Evolutionary conservation across 1,140 invertebrate species (phyloP).

Genomic region (Druon quercuslanigerum): DNA sequence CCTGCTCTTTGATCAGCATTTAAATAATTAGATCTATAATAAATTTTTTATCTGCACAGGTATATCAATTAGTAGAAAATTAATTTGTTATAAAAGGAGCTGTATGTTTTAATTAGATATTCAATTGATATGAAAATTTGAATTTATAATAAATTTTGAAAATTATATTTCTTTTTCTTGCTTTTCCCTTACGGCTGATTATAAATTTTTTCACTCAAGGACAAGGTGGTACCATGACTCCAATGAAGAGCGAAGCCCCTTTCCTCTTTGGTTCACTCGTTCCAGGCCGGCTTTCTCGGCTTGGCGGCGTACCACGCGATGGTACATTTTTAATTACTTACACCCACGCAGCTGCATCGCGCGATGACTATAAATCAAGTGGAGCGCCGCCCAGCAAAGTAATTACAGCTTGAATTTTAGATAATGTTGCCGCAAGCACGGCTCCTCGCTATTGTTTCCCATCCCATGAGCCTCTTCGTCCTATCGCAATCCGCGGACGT

Average conservation of each 20-base stretch:
- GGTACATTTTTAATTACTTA: slow-evolving; percentile 78
- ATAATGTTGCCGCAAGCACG: slow-evolving; percentile 77
- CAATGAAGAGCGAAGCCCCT: slow-evolving; percentile 47
- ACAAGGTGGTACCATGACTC: slow-evolving; percentile 59
- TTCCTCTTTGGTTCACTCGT: slow-evolving; percentile 41
- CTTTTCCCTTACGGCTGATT: slow-evolving; percentile 54
- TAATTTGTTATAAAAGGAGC: no score
- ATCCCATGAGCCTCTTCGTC: slow-evolving; percentile 47
- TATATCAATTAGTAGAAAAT: no score
- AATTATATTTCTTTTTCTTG: slow-evolving; percentile 32
- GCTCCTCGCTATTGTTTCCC: slow-evolving; percentile 55
- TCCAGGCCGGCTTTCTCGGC: slow-evolving; percentile 46
- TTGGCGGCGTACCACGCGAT: slow-evolving; percentile 73
- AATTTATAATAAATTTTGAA: no score
- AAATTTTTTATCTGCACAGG: no score
- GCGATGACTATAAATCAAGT: slow-evolving; percentile 77
- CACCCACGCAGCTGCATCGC: slow-evolving; percentile 77
- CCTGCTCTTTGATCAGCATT: slow-evolving; percentile 23
- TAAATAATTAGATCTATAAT: neutral
- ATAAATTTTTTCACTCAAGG: slow-evolving; percentile 63
- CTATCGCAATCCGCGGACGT: slow-evolving; percentile 58
- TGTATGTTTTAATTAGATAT: no score
- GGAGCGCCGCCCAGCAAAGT: slow-evolving; percentile 74
- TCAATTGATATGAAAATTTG: no score
- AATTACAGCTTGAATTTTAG: slow-evolving; percentile 78